These are phyloP conservation scores for Arion vulgaris DNA, from an alignment of 1,140 invertebrate species.

Conservation along the genomic window DNA sequence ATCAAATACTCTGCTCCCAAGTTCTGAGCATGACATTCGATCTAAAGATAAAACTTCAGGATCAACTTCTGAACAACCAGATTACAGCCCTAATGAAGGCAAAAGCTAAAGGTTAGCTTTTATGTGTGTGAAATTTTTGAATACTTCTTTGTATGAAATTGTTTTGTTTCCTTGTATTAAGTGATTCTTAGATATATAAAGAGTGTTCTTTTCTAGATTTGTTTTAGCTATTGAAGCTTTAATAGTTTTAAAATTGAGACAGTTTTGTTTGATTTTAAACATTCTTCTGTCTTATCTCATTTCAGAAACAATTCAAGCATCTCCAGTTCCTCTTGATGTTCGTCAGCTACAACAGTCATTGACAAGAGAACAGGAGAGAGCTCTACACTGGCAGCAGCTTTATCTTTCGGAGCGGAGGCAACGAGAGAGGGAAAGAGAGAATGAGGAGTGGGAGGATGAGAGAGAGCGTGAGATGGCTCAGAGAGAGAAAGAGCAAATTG, in stretches of 20 bases:
- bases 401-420: conserved; percentile 23
- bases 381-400: conserved; percentile 35
- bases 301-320: conserved; percentile 1
- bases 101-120: neutral
- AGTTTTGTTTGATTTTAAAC: too few species aligned
- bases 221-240: too few species aligned
- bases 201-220: too few species aligned
- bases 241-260: too few species aligned
- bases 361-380: conserved; percentile 31
- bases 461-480: conserved; percentile 19
- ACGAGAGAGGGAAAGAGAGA: conserved; percentile 27
- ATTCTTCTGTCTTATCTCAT: too few species aligned
- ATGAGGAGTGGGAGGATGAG: conserved; percentile 34
- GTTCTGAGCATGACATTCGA: neutral
- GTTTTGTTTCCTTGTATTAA: neutral
- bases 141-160: too few species aligned
- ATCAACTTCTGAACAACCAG: neutral
- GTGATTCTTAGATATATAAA: neutral
- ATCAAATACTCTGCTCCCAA: neutral
- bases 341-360: conserved; percentile 19
- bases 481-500: conserved; percentile 2
- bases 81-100: neutral
- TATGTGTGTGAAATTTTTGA: neutral
- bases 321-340: conserved; percentile 13
- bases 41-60: neutral